Base-by-base conservation (phyloP, 2,888 invertebrate genomes). In the Microplitis manilae region DNA sequence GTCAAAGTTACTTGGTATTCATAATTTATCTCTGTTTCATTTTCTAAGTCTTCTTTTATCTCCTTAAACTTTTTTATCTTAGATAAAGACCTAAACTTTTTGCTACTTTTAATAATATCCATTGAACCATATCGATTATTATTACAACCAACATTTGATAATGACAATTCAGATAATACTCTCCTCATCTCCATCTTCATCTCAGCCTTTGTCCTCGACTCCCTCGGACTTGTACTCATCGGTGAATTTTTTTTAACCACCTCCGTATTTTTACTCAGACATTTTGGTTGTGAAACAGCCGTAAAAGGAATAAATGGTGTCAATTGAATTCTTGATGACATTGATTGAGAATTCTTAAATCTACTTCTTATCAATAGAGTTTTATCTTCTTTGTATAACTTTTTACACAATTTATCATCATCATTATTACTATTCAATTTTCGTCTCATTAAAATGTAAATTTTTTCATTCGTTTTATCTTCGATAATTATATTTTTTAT, bases 301-400 rank as follows among this genome's bases (percentile, higher is more conserved):
- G 68, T 69, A 65, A 79, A 79, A 7, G 79, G 80, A 17, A 61
- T 70, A 1, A 79, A 70, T 68, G 77, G 68, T 50, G 50, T 50
- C 50, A 50, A 50, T 50, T 50, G 50, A 50, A 50, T 79, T 78
- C 69, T 6, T 61, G 50, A 72, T 30, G 64, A 73, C 50, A 59
- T 69, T 40, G 73, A 75, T 73, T 77, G 67, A n/a, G 79, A 70
- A 78, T 76, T 77, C 77, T 83, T 84, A 39, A 80, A 70, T 65
- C 83, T 81, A 79, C 85, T 86, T 41, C 82, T 81, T 79, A 86
- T 82, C 59, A 86, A 30, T 17, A 85, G 75, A 67, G 77, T 83
- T 9, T 81, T 81, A 15, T 78, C 81, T n/a, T 77, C 74, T 59
- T 77, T 73, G 67, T 79, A 81, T 41, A 75, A 80, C 60, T 81